Conservation (phyloP, 1,140 invertebrate genomes). For the Pristionchus pacificus region DNA sequence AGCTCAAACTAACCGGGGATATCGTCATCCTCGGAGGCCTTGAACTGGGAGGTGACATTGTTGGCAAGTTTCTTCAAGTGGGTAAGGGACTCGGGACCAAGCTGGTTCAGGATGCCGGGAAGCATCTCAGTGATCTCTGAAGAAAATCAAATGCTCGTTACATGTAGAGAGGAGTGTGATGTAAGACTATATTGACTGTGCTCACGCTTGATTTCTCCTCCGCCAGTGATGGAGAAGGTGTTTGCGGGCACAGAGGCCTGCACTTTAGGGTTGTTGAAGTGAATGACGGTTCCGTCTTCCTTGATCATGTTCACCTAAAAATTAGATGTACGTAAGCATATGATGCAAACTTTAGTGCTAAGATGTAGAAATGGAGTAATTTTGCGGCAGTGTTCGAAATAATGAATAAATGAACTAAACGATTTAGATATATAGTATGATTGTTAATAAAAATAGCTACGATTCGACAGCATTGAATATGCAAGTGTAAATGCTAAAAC, state of each 20-base stretch:
- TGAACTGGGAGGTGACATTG: conserved; percentile 64
- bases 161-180: no score
- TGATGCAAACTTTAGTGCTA: no score
- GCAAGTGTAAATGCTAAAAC: conserved; percentile 8
- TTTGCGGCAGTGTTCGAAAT: no score
- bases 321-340: no score
- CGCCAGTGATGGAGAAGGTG: conserved; percentile 96
- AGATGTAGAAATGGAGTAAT: no score
- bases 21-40: conserved; percentile 76
- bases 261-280: conserved; percentile 99
- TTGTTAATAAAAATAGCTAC: no score
- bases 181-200: conserved; percentile 11
- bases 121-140: conserved; percentile 88
- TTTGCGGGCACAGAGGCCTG: conserved; percentile 96
- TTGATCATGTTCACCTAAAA: conserved; percentile 96
- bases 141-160: conserved; percentile 22
- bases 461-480: no score
- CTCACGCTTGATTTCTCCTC: conserved; percentile 88
- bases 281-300: conserved; percentile 96
- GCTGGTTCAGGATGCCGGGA: conserved; percentile 88
- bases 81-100: conserved; percentile 85
- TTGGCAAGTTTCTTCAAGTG: conserved; percentile 89
- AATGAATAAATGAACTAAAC: no score
- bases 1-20: conserved; percentile 71
- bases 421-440: no score